Conservation (phyloP, 1,140 invertebrate species). For the Myzus persicae region DNA sequence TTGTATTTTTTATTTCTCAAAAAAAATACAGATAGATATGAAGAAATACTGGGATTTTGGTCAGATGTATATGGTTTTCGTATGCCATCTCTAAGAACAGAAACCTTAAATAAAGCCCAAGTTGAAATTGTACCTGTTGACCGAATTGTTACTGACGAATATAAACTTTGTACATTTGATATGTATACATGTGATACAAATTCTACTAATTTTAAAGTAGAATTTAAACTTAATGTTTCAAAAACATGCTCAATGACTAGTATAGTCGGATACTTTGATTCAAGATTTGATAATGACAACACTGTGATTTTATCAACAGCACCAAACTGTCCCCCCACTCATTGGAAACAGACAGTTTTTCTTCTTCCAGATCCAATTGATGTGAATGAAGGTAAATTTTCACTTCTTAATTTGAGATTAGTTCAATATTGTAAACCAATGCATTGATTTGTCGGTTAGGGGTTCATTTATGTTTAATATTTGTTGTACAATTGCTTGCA, state of each 20-base stretch:
- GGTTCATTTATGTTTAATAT: no score
- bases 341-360: constrained; percentile 98
- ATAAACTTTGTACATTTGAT: constrained; percentile 76
- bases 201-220: constrained; percentile 81
- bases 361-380: constrained; percentile 79
- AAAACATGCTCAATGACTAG: constrained; percentile 82
- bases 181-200: constrained; percentile 82
- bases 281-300: constrained; percentile 80
- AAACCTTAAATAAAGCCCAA: constrained; percentile 88
- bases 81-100: constrained; percentile 92
- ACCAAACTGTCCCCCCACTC: constrained; percentile 79
- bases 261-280: constrained; percentile 92
- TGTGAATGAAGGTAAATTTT: constrained; percentile 73
- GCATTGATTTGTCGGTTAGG: neutral
- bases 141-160: constrained; percentile 78
- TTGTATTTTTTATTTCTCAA: constrained; percentile 59
- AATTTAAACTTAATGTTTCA: constrained; percentile 77
- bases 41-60: constrained; percentile 86
- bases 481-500: neutral
- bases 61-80: constrained; percentile 96
- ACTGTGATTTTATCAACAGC: constrained; percentile 77
- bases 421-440: neutral
- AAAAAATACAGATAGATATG: constrained; percentile 70
- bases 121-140: constrained; percentile 84
- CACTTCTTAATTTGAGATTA: neutral